phyloP scores from a whole-genome alignment of 2,797 vertebrate species.

The Enteromius afrohamiltoni region DNA sequence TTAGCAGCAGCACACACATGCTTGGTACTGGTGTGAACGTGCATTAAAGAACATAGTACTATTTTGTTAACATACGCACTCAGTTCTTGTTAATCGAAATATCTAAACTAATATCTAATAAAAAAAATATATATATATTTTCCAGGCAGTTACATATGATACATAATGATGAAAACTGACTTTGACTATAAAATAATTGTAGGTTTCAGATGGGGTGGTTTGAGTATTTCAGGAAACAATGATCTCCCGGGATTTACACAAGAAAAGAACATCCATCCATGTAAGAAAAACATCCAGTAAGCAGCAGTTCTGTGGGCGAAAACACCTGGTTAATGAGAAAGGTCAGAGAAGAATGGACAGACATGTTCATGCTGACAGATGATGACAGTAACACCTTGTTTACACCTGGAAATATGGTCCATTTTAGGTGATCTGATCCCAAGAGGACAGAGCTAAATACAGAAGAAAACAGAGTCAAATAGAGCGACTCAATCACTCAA shows the following conservation, averaged over 20 bases:
- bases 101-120: too few species aligned
- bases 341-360: background rate
- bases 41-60: background rate
- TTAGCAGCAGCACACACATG: too few species aligned
- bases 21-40: too few species aligned
- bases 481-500: background rate
- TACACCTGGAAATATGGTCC: background rate
- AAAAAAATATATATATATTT: background rate
- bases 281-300: constrained; percentile 19
- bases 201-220: background rate
- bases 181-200: background rate
- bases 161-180: background rate
- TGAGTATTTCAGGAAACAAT: background rate
- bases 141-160: background rate
- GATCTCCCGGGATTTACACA: constrained; percentile 10
- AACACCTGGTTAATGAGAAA: constrained; percentile 20
- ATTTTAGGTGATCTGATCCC: background rate
- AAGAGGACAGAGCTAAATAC: background rate
- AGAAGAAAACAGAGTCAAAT: background rate
- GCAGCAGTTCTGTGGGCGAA: background rate
- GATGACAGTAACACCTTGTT: background rate
- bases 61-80: background rate
- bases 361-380: background rate
- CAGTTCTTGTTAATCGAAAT: background rate
- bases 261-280: background rate